Evolutionary conservation across 2,797 vertebrate species (phyloP).

Genomic region (Bucorvus abyssinicus): DNA sequence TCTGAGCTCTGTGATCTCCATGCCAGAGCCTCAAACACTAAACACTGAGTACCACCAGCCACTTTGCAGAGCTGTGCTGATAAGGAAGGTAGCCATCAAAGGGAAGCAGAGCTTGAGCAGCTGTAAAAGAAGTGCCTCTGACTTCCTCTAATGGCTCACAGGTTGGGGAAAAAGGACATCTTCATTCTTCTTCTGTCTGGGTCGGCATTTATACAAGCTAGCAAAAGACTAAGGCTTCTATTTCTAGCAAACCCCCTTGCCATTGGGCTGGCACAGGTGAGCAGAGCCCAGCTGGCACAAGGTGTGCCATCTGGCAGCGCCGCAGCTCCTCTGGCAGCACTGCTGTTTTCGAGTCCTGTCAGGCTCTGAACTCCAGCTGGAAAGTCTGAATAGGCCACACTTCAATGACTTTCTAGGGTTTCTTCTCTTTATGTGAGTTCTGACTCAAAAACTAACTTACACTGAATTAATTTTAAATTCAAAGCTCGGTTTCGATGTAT

Average conservation of each 20-base stretch:
- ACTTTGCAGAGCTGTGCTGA: background rate
- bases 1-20: background rate
- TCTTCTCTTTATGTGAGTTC: background rate
- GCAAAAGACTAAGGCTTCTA: background rate
- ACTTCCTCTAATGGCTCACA: background rate
- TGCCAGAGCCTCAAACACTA: background rate
- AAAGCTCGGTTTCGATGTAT: background rate
- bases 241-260: background rate
- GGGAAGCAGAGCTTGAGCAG: background rate
- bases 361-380: background rate
- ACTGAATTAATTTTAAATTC: background rate
- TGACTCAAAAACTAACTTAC: background rate
- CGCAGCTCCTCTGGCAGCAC: background rate
- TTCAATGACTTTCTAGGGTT: background rate
- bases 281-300: background rate
- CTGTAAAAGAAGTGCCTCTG: background rate
- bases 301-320: background rate
- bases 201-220: background rate
- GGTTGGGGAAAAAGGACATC: background rate
- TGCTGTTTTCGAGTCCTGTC: background rate
- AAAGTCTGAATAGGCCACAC: background rate
- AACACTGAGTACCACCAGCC: background rate
- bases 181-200: background rate
- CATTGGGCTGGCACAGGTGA: background rate
- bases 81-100: background rate